A percentile compares a stretch with the other conserved stretches of the same genome.
Conservation (phyloP, 2,113 vertebrate species). For the Himantopus leucocephalus region DNA sequence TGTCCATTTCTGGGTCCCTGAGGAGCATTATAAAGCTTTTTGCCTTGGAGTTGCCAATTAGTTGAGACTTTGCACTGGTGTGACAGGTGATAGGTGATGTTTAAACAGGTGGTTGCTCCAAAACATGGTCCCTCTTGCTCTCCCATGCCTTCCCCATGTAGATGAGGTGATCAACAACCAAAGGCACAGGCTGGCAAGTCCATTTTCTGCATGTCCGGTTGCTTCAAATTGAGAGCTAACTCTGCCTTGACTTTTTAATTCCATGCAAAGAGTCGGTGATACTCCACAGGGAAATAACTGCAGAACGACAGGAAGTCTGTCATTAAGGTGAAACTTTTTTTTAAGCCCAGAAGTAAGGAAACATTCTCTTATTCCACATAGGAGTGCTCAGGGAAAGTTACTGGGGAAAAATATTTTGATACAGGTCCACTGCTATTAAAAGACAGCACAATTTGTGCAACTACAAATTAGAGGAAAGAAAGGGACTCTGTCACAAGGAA, state of each 20-base stretch:
- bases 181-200: not conserved
- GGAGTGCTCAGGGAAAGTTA: not conserved
- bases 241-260: not conserved
- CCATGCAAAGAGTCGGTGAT: not conserved
- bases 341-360: not conserved
- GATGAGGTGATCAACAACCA: fast-evolving
- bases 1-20: not conserved
- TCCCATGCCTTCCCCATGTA: not conserved
- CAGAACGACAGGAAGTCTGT: not conserved
- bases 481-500: not conserved
- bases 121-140: not conserved
- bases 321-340: not conserved
- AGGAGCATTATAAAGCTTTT: not conserved
- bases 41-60: not conserved
- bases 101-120: not conserved
- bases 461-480: not conserved
- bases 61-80: not conserved
- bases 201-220: not conserved
- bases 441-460: not conserved
- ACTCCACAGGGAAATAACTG: not conserved
- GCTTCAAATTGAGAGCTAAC: not conserved
- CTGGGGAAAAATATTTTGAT: not conserved
- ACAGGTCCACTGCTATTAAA: not conserved
- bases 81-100: not conserved
- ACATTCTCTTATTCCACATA: not conserved